Evolutionary conservation across 2,113 vertebrate genomes (phyloP).

Genomic region (Entelurus aequoreus): DNA sequence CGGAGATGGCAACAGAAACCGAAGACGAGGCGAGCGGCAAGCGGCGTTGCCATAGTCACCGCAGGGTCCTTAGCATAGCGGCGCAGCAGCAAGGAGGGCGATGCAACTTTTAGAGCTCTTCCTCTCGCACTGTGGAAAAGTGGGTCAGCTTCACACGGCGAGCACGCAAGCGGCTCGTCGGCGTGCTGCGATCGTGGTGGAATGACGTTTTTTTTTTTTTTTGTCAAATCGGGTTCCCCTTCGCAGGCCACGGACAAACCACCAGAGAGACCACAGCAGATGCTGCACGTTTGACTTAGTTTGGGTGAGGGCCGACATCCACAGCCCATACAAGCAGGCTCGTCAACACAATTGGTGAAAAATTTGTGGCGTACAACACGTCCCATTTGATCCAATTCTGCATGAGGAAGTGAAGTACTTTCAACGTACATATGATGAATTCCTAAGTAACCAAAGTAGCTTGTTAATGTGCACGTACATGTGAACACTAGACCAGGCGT

Average conservation of each 20-base stretch:
- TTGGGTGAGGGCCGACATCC: slow-evolving; percentile 21
- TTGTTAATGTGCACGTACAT: too few species aligned
- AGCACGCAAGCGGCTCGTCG: slow-evolving; percentile 20
- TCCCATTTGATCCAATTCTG: neutral
- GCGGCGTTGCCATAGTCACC: slow-evolving; percentile 62
- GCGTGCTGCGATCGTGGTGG: slow-evolving; percentile 30
- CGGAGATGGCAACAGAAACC: slow-evolving; percentile 28
- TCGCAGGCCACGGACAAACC: slow-evolving; percentile 17
- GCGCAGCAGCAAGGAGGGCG: slow-evolving; percentile 19
- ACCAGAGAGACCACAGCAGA: slow-evolving; percentile 28
- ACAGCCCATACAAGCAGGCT: slow-evolving; percentile 35
- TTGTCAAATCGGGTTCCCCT: neutral
- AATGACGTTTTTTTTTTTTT: slow-evolving; percentile 23
- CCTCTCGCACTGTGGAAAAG: slow-evolving; percentile 42
- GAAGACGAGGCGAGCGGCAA: slow-evolving; percentile 4
- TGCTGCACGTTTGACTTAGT: slow-evolving; percentile 32
- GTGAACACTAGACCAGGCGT: too few species aligned
- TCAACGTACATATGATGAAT: too few species aligned
- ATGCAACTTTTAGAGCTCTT: slow-evolving; percentile 39
- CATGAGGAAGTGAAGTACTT: too few species aligned
- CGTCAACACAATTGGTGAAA: slow-evolving; percentile 27
- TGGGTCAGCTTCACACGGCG: slow-evolving; percentile 52
- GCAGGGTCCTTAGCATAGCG: slow-evolving; percentile 38
- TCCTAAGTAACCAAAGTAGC: too few species aligned
- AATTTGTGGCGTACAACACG: slow-evolving; percentile 10